These are phyloP conservation scores for Drosophila kanekoi DNA, from an alignment of 2,888 invertebrate genomes.

Conservation along the genomic window DNA sequence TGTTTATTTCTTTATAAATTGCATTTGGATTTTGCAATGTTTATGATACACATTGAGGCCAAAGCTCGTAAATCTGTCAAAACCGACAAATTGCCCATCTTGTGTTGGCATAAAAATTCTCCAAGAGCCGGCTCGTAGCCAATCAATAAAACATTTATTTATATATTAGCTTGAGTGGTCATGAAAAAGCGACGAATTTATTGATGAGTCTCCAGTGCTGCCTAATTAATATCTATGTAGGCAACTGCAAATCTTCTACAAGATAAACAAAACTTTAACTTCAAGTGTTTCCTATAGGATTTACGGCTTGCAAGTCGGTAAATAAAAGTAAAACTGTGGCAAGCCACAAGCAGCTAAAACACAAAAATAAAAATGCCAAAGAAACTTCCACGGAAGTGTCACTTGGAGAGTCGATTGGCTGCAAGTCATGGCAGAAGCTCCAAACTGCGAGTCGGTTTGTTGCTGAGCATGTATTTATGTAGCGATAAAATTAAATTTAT, in stretches of 20 bases:
- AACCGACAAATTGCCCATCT: constrained; percentile 69
- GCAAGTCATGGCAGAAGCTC: constrained; percentile 22
- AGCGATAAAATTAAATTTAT: constrained; percentile 78
- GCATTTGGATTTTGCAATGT: constrained; percentile 50
- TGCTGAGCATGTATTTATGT: constrained; percentile 69
- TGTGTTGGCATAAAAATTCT: constrained; percentile 35
- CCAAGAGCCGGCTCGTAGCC: constrained; percentile 14
- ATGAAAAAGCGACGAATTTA: constrained; percentile 59
- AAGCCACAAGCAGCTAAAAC: constrained; percentile 12
- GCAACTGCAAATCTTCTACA: constrained; percentile 30
- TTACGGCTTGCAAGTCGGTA: constrained; percentile 52
- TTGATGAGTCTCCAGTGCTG: constrained; percentile 40
- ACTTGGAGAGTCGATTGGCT: constrained; percentile 63
- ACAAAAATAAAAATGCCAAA: background rate
- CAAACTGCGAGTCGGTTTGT: constrained; percentile 19
- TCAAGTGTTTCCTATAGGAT: constrained; percentile 35
- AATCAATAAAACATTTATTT: constrained; percentile 76
- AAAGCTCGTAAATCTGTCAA: constrained; percentile 71
- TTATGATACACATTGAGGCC: constrained; percentile 60
- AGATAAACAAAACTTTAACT: constrained; percentile 26
- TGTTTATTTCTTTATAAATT: constrained; percentile 27
- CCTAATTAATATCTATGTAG: constrained; percentile 62
- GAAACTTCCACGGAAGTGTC: constrained; percentile 64
- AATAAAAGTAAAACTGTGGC: constrained; percentile 55
- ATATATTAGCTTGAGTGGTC: constrained; percentile 54